These are phyloP conservation scores for Callipepla squamata DNA, from an alignment of 2,113 vertebrate species.

Conservation along the genomic window DNA sequence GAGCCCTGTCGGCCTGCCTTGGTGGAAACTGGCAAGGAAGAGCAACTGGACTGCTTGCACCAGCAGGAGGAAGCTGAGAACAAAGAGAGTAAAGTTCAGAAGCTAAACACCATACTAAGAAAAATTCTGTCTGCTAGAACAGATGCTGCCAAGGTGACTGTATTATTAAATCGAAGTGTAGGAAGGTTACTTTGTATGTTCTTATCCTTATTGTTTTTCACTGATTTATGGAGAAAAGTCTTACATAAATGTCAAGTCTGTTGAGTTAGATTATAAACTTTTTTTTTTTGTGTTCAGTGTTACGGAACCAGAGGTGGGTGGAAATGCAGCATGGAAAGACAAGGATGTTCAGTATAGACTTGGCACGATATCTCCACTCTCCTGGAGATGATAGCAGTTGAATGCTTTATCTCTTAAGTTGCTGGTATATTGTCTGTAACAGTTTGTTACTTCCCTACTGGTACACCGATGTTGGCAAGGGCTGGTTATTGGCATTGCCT, in stretches of 20 bases:
- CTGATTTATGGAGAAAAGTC: not conserved
- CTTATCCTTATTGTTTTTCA: not conserved
- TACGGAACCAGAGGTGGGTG: constrained; percentile 10
- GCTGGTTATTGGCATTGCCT: not conserved
- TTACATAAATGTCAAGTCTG: not conserved
- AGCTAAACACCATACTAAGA: constrained; percentile 80
- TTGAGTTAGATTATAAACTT: not conserved
- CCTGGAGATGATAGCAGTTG: not conserved
- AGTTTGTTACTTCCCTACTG: not conserved
- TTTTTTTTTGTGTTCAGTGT: not conserved
- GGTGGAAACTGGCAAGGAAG: constrained; percentile 82
- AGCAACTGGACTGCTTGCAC: constrained; percentile 77
- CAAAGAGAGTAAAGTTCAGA: constrained; percentile 79
- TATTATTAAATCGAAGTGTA: not conserved
- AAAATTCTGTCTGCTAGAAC: constrained; percentile 73
- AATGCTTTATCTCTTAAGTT: not conserved
- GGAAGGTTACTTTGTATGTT: not conserved
- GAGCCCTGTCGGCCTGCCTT: constrained; percentile 83
- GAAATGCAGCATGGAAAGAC: not conserved
- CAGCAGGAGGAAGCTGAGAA: constrained; percentile 45
- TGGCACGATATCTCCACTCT: not conserved
- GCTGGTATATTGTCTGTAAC: not conserved
- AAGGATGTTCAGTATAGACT: not conserved
- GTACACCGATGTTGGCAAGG: not conserved
- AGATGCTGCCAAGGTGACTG: constrained; percentile 74